These are phyloP conservation scores for Hyles euphorbiae DNA, from an alignment of 1,140 invertebrate genomes.

Conservation along the genomic window DNA sequence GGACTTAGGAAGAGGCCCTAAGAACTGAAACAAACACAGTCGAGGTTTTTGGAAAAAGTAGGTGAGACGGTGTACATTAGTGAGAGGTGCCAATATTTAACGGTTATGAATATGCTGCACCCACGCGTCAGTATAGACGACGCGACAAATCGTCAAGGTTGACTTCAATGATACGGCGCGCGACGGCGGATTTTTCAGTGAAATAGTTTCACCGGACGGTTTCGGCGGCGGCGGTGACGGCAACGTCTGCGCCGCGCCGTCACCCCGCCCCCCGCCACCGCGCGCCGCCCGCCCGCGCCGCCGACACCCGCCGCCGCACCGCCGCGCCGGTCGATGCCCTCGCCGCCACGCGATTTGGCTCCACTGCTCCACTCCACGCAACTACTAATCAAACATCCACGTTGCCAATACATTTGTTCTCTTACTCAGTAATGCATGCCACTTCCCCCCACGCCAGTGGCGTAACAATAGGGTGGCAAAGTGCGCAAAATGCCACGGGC, in stretches of 20 bases:
- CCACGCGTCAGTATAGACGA: slow-evolving; percentile 60
- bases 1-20: not conserved
- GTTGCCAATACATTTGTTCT: slow-evolving; percentile 21
- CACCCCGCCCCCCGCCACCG: slow-evolving; percentile 6
- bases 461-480: too few relatives aligned
- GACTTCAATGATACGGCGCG: slow-evolving; percentile 61
- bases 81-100: slow-evolving; percentile 53
- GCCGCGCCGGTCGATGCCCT: slow-evolving; percentile 56
- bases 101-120: slow-evolving; percentile 58
- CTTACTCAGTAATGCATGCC: not conserved
- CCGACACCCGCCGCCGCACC: slow-evolving; percentile 58
- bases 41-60: slow-evolving; percentile 11
- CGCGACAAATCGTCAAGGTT: slow-evolving; percentile 69
- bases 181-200: slow-evolving; percentile 68
- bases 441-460: slow-evolving; percentile 8
- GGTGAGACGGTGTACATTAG: slow-evolving; percentile 26
- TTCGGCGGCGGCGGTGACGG: slow-evolving; percentile 53
- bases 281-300: slow-evolving; percentile 39
- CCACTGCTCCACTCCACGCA: slow-evolving; percentile 42
- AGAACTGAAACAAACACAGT: slow-evolving; percentile 5
- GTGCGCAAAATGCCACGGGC: too few relatives aligned
- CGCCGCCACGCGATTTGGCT: slow-evolving; percentile 56
- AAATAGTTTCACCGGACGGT: slow-evolving; percentile 65
- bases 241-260: slow-evolving; percentile 40
- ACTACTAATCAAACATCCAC: slow-evolving; percentile 44